Evolutionary conservation across 2,113 vertebrate genomes (phyloP).

Genomic region (Chlorodrepanis virens): DNA sequence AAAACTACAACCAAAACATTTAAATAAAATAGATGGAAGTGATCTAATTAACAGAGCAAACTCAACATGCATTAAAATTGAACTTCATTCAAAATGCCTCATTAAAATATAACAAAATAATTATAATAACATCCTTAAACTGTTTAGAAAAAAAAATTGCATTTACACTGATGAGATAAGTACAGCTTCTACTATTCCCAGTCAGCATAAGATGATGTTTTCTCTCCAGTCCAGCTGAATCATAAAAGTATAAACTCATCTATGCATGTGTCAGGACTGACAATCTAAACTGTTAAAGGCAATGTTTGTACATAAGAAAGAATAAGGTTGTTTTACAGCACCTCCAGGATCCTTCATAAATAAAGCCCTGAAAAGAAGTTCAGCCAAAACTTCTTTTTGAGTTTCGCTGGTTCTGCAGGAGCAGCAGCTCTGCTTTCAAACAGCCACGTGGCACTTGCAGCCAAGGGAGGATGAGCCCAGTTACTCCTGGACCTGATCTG

Average conservation of each 20-base stretch:
- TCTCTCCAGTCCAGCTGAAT: not conserved
- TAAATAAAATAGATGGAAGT: not conserved
- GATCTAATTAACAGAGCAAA: not conserved
- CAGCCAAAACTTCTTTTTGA: not conserved
- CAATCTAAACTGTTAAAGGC: not conserved
- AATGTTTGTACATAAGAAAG: not conserved
- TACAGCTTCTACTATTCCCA: not conserved
- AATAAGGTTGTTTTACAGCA: not conserved
- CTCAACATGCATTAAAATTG: not conserved
- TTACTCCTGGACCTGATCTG: rapidly evolving
- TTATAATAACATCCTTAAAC: not conserved
- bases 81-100: not conserved
- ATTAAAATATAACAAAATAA: not conserved
- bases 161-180: not conserved
- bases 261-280: not conserved
- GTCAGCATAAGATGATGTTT: not conserved
- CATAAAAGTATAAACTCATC: not conserved
- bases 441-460: not conserved
- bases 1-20: not conserved
- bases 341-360: not conserved
- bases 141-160: not conserved
- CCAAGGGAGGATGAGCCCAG: not conserved
- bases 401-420: not conserved
- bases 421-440: not conserved
- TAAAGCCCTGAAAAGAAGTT: not conserved